Conservation (phyloP, 2,113 vertebrate species). For the Thunnus thynnus region DNA sequence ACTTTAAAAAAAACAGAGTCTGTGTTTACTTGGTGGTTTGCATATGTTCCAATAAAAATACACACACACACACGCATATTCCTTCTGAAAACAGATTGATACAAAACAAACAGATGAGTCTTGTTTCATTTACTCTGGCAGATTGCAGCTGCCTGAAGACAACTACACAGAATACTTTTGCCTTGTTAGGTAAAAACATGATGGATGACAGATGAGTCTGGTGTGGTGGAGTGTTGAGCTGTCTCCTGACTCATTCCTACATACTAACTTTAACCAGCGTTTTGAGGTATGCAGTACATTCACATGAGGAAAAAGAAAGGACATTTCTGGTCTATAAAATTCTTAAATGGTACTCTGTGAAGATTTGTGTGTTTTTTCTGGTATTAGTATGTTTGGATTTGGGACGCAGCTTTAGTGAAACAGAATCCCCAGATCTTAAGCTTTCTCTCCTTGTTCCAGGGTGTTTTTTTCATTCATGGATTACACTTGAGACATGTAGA, state of each 20-base stretch:
- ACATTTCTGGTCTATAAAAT: conserved; percentile 48
- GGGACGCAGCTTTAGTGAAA: conserved; percentile 20
- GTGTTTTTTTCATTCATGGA: conserved; percentile 8
- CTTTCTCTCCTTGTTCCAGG: conserved; percentile 30
- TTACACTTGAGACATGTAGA: conserved; percentile 11
- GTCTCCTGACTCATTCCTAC: conserved; percentile 39
- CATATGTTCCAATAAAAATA: conserved; percentile 65
- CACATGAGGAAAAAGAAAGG: conserved; percentile 37
- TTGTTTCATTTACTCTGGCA: conserved; percentile 28
- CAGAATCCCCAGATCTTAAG: conserved; percentile 20
- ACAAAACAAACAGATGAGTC: conserved; percentile 53
- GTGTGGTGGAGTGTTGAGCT: conserved; percentile 17
- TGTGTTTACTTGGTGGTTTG: conserved; percentile 69
- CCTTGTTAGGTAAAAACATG: conserved; percentile 39
- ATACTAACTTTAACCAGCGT: conserved; percentile 39
- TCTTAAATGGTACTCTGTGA: conserved; percentile 15
- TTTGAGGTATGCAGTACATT: conserved; percentile 73
- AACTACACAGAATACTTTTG: conserved; percentile 29
- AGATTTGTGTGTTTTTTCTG: conserved; percentile 15
- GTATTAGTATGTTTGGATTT: conserved; percentile 20
- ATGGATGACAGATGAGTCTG: conserved; percentile 7
- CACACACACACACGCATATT: conserved; percentile 55
- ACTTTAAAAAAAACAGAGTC: conserved; percentile 54
- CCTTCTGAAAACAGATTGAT: conserved; percentile 64
- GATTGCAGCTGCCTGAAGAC: conserved; percentile 27